Conservation (phyloP, 2,797 vertebrate genomes). For the Chaunax sp. region DNA sequence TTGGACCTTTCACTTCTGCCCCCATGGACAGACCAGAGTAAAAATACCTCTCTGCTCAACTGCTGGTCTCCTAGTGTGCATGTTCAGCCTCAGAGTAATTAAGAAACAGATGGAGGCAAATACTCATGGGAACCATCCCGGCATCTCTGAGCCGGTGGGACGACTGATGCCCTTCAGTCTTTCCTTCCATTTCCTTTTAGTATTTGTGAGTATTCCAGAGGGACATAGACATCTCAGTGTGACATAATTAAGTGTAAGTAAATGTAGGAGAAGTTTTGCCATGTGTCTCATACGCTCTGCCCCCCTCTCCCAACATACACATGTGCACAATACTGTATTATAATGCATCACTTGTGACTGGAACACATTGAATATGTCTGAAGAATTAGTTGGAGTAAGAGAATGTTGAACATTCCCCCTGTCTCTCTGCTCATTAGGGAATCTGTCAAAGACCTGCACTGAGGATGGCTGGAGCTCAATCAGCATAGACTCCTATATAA, state of each 20-base stretch:
- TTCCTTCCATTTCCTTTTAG: constrained; percentile 57
- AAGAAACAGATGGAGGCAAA: constrained; percentile 46
- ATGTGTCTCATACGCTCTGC: constrained; percentile 11
- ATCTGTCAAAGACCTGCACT: constrained; percentile 91
- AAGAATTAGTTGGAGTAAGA: neutral
- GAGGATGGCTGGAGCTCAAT: constrained; percentile 86
- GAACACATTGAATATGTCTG: neutral
- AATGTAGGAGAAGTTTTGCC: constrained; percentile 37
- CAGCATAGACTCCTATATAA: constrained; percentile 76
- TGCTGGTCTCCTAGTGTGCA: constrained; percentile 27
- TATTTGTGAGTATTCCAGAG: constrained; percentile 53
- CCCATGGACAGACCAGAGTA: constrained; percentile 23
- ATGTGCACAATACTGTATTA: constrained; percentile 3
- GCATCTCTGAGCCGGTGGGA: constrained; percentile 47
- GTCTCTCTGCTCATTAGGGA: constrained; percentile 80
- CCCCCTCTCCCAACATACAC: neutral
- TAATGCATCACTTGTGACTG: neutral
- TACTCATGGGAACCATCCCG: constrained; percentile 54
- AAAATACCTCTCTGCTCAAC: constrained; percentile 42
- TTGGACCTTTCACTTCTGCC: constrained; percentile 48
- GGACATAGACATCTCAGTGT: constrained; percentile 41
- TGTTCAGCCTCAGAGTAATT: constrained; percentile 51
- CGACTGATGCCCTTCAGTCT: constrained; percentile 50
- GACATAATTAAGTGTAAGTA: constrained; percentile 50
- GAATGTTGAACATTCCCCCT: constrained; percentile 2